Evolutionary conservation across 2,888 invertebrate species (phyloP), one percentile per base, ranked within the genome.

Genomic region (Congeria kusceri): DNA sequence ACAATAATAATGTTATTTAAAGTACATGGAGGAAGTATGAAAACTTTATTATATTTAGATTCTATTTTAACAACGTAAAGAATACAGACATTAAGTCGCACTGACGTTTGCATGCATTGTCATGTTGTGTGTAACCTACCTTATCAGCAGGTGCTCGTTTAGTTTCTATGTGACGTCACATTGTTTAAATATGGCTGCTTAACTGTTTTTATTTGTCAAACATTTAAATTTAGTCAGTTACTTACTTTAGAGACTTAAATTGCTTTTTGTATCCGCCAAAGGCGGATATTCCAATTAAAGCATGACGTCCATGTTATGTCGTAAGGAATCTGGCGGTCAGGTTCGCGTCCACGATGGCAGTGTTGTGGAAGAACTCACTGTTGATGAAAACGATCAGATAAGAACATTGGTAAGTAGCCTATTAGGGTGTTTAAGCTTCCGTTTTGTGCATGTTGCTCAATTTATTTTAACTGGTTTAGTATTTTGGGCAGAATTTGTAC

Each of bases 281-380:
- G 77, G 77, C 66, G 75, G 78, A 39, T 18, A 27, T n/a, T 9
- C 15, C 9, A 39, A 13, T 39, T 28, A 47, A 47, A 65, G 23
- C 57, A 91, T 91, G 90, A 78, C 89, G 20, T 91, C 91, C 5
- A 76, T 90, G 75, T 73, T 90, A 70, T 90, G 89, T 74, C 82
- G 86, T 7, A 88, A 89, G 75, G 86, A 87, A 56, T 65, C 75
- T 28, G 88, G 89, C n/a, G 91, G 91, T 11, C 84, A 83, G 58
- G 87, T 91, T 27, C 75, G 85, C 62, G 75, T 90, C 47, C 86
- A 88, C 59, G 84, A 86, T 66, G 77, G 74, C 63, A 80, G 85
- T 56, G 27, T 83, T 3, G 69, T 86, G n/a, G 82, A 85, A 49
- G 78, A 72, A 25, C 64, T 85, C 64, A 65, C 66, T 56, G 78